Evolutionary conservation across 2,888 invertebrate genomes (phyloP).

Genomic region (Tanytarsus gracilentus): DNA sequence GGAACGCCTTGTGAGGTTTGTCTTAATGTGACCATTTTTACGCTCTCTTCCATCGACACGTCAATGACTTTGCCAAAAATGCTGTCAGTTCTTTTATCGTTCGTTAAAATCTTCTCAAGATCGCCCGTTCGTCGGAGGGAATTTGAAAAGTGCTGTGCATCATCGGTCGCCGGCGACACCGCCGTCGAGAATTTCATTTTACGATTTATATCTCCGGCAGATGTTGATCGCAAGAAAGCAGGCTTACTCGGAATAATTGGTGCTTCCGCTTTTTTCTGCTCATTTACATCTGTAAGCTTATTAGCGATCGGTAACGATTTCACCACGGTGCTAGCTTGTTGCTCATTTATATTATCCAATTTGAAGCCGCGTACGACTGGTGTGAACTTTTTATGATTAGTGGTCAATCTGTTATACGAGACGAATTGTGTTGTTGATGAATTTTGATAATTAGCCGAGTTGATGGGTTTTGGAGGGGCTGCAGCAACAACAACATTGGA

Average conservation of each 20-base stretch:
- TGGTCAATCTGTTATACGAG: conserved; percentile 11
- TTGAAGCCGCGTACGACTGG: conserved; percentile 25
- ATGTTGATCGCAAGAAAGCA: conserved; percentile 14
- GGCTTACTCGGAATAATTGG: conserved; percentile 20
- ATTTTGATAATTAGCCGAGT: too few species aligned
- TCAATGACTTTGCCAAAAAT: conserved; percentile 20
- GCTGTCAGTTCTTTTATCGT: conserved; percentile 12
- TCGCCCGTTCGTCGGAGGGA: conserved; percentile 45
- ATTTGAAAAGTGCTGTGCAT: conserved; percentile 42
- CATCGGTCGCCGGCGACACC: too few species aligned
- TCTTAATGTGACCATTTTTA: conserved; percentile 28
- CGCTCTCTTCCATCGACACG: neutral
- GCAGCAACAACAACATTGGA: neutral
- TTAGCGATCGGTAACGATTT: conserved; percentile 5
- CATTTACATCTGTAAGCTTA: neutral
- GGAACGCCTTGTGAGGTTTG: neutral
- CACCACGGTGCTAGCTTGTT: conserved; percentile 5
- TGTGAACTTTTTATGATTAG: conserved; percentile 14
- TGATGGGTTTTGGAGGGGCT: neutral
- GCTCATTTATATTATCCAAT: conserved; percentile 24
- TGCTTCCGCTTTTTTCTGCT: neutral
- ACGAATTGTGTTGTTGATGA: neutral
- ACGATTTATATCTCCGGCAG: conserved; percentile 15
- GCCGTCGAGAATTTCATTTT: neutral
- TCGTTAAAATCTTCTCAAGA: conserved; percentile 39